Evolutionary conservation across 2,113 vertebrate genomes (phyloP), one percentile per base, ranked within the genome.

Genomic region (Patagioenas fasciata): DNA sequence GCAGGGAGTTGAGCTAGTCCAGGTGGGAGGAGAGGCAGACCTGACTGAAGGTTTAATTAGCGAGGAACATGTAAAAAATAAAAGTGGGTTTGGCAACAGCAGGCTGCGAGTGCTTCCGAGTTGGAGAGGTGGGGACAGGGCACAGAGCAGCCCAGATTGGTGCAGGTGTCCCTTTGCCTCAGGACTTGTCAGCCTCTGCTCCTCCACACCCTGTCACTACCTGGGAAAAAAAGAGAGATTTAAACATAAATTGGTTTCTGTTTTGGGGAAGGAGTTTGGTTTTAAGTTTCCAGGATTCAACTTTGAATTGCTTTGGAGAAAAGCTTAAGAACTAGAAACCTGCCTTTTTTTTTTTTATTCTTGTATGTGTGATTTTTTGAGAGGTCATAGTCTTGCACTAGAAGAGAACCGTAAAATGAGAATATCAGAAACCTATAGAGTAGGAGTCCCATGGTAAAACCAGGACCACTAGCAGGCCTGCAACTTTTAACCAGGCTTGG

Each of bases 41-140:
- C 85, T 79, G 77, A 93, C 71, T 93, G 95, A 88, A 84, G 78
- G 91, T 91, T 96, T 96, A 94, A 96, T 94, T 96, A 92, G 86
- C 1, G 3, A 81, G 80, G 88, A 95, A 80, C 58, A 14, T 12
- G 56, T 61, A 58, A 93, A 86, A 94, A 94, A 93, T 61, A 77
- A n/a, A 91, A 92, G 34, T 12, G 47, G 64, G 44, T 72, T 96
- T 94, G 66, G 91, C 83, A 92, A 34, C 51, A 85, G 79, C 28
- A 60, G 62, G 42, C 78, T 81, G 47, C 1, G 10, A 88, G 61
- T 20, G 7, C 73, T 53, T 91, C 48, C 34, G 18, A 34, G 79
- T 61, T 88, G 75, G 75, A 78, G 64, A 79, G 77, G 66, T 85
- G 66, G 61, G 60, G 64, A 74, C 38, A 42, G 85, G 69, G 85